phyloP scores from a whole-genome alignment of 2,888 invertebrate species.

The Amphipoea lucens region DNA sequence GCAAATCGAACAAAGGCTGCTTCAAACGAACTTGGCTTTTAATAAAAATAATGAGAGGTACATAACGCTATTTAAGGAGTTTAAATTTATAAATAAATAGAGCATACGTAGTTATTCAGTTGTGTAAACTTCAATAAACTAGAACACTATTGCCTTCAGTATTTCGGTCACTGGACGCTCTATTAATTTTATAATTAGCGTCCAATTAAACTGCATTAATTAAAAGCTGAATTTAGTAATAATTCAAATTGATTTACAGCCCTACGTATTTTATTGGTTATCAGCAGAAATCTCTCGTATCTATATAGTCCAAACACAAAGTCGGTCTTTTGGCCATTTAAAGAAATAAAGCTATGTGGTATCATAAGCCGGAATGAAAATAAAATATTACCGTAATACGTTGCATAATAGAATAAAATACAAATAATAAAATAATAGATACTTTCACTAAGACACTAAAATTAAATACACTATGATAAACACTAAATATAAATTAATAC shows the following conservation, averaged over 20 bases:
- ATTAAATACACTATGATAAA: slow-evolving; percentile 58
- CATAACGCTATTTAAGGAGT: not conserved
- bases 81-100: not conserved
- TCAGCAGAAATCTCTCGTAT: not conserved
- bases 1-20: not conserved
- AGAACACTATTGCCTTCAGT: slow-evolving; percentile 72
- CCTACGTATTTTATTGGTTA: slow-evolving; percentile 1
- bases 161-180: slow-evolving; percentile 73
- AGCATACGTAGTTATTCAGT: not conserved
- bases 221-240: slow-evolving; percentile 14
- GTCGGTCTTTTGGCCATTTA: not conserved
- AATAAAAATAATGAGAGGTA: not conserved
- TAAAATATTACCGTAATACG: slow-evolving; percentile 32
- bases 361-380: slow-evolving; percentile 1
- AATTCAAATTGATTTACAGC: not conserved
- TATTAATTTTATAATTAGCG: slow-evolving; percentile 68
- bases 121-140: slow-evolving; percentile 41
- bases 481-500: slow-evolving; percentile 64
- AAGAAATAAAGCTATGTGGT: not conserved
- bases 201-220: slow-evolving; percentile 41
- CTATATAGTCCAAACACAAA: not conserved
- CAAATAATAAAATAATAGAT: slow-evolving; percentile 45
- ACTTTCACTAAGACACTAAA: slow-evolving; percentile 66
- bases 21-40: not conserved
- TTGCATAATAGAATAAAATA: slow-evolving; percentile 33